Evolutionary conservation across 2,113 vertebrate species (phyloP).

Genomic region (Pygoscelis antarcticus): DNA sequence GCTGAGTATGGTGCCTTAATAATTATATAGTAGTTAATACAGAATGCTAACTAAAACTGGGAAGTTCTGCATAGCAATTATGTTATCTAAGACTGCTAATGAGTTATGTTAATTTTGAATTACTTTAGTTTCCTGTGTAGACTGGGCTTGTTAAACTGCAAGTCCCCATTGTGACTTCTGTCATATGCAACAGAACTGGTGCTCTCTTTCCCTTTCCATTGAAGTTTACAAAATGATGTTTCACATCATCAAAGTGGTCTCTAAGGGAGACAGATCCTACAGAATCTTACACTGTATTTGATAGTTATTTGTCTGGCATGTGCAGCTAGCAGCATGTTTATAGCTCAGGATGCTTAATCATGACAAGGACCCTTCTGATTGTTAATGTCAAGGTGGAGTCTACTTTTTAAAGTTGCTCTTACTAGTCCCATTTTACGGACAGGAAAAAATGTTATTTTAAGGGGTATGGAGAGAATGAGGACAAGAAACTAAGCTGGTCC

Average conservation of each 20-base stretch:
- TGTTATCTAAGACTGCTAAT: conserved; percentile 75
- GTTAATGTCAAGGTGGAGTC: not conserved
- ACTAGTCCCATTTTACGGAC: not conserved
- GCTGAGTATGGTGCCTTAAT: conserved; percentile 72
- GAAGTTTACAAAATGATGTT: not conserved
- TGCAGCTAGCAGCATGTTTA: not conserved
- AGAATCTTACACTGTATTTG: not conserved
- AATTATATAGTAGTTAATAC: conserved; percentile 79
- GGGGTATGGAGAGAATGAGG: not conserved
- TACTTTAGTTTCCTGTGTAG: not conserved
- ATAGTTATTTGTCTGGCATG: not conserved
- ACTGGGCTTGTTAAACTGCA: conserved; percentile 16
- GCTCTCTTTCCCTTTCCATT: not conserved
- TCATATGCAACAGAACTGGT: not conserved
- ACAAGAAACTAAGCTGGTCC: not conserved
- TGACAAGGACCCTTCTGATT: not conserved
- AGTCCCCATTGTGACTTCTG: not conserved
- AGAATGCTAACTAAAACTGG: conserved; percentile 68
- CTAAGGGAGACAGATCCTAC: not conserved
- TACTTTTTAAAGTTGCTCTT: not conserved
- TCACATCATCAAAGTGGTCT: not conserved
- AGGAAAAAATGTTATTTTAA: not conserved
- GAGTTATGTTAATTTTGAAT: conserved; percentile 66
- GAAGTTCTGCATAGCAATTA: conserved; percentile 78
- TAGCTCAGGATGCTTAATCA: not conserved